Evolutionary conservation across 2,797 vertebrate species (phyloP), one percentile per base, ranked within the genome.

Genomic region (Malacoctenus gilli): DNA sequence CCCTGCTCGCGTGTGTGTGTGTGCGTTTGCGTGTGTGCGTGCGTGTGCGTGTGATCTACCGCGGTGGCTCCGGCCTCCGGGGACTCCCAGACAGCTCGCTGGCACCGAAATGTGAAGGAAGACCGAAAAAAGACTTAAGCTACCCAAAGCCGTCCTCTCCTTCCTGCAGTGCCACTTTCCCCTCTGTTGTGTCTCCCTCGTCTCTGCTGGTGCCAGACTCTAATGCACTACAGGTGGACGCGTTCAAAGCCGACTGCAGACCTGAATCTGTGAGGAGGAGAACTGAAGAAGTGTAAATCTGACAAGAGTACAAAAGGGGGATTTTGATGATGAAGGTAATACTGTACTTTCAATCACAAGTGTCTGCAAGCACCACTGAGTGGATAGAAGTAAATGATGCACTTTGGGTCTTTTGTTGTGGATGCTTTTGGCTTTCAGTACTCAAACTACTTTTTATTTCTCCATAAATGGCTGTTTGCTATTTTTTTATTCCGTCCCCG

Each of bases 61-160:
- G 75, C 16, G 59, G 54, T 35, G 48, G 47, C 40, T 28, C 15
- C 39, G 59, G 68, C 82, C 77, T 77, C 64, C 68, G 60, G 79
- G 70, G 78, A 84, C 75, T 39, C 52, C 20, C 50, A 40, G 77
- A 81, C 79, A 72, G 64, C 53, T 38, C 34, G 70, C 58, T 86
- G 77, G 77, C 79, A 77, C 52, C 11, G 68, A 13, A 46, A 51
- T 35, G 52, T 58, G 69, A 78, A n/a, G 11, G 20, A 53, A 62
- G 52, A 83, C 61, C 64, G 59, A 69, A n/a, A n/a, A n/a, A 69
- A 57, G 53, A 67, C 53, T 47, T 22, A 23, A 41, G 44, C 65
- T 32, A 53, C 58, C 57, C 28, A 34, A 0, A 57, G 61, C 48
- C 53, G n/a, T 65, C 36, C 14, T 67, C 59, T 25, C 59, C 58